Evolutionary conservation across 2,113 vertebrate genomes (phyloP).

Genomic region (Pristiophorus japonicus): DNA sequence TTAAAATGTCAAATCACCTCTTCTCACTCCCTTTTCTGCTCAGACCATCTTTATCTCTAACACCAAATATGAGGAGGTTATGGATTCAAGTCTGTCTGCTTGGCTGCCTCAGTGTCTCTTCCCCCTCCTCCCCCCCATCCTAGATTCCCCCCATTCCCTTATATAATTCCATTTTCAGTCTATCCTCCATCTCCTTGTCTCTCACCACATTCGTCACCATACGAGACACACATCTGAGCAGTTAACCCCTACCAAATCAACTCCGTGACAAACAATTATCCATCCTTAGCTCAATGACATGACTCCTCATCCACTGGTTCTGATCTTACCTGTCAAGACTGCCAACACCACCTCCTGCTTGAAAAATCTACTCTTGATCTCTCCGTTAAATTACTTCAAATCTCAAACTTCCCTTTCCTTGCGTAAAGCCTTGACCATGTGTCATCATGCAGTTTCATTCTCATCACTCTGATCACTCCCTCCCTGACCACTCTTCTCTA

Average conservation of each 20-base stretch:
- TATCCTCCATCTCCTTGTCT: background rate
- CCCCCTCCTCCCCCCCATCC: background rate
- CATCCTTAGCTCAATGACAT: background rate
- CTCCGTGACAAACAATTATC: background rate
- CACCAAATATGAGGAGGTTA: background rate
- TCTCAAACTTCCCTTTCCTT: background rate
- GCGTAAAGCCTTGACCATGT: background rate
- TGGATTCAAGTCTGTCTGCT: background rate
- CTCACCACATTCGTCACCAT: background rate
- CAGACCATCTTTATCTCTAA: background rate
- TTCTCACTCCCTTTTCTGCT: background rate
- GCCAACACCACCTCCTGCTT: background rate
- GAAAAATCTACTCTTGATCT: background rate
- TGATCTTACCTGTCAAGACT: background rate
- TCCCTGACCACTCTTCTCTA: background rate
- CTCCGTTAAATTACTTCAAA: background rate
- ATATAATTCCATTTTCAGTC: background rate
- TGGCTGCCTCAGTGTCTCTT: background rate
- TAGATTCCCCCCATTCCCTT: background rate
- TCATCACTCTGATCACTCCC: background rate
- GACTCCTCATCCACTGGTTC: background rate
- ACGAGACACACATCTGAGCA: background rate
- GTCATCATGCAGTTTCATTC: background rate
- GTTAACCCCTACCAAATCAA: background rate
- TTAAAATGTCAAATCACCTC: background rate